A percentile compares a stretch with the other conserved stretches of the same genome.
Conservation (phyloP, 2,113 vertebrate species). For the Bagarius yarrelli region DNA sequence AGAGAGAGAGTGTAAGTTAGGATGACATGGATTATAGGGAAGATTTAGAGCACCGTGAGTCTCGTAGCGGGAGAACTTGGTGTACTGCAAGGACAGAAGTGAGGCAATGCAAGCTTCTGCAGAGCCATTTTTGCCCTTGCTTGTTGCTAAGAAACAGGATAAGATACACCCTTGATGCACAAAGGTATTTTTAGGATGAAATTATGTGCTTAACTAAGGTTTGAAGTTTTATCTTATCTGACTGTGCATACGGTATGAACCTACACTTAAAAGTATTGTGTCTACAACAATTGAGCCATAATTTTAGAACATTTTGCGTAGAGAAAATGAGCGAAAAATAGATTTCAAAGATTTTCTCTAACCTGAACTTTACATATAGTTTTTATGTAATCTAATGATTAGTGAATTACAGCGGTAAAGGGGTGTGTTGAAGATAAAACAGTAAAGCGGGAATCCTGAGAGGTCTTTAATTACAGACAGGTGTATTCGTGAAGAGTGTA, state of each 20-base stretch:
- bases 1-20: neutral
- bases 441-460: neutral
- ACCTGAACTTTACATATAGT: neutral
- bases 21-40: neutral
- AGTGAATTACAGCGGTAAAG: neutral
- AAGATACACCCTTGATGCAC: conserved; percentile 21
- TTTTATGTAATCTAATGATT: neutral
- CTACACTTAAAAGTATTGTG: conserved; percentile 42
- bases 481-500: neutral
- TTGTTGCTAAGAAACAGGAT: conserved; percentile 42
- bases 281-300: conserved; percentile 60
- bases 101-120: conserved; percentile 25
- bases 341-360: conserved; percentile 9
- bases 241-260: conserved; percentile 51
- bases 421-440: neutral
- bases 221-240: conserved; percentile 48
- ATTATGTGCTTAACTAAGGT: conserved; percentile 43
- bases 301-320: conserved; percentile 52
- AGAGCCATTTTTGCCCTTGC: conserved; percentile 37
- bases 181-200: conserved; percentile 36
- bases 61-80: conserved; percentile 3
- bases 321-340: conserved; percentile 47
- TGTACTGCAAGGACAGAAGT: conserved; percentile 13
- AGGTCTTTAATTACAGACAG: neutral
- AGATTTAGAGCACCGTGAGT: neutral